Conservation (phyloP, 2,888 invertebrate species). For the Lasioglossum figueresi region DNA sequence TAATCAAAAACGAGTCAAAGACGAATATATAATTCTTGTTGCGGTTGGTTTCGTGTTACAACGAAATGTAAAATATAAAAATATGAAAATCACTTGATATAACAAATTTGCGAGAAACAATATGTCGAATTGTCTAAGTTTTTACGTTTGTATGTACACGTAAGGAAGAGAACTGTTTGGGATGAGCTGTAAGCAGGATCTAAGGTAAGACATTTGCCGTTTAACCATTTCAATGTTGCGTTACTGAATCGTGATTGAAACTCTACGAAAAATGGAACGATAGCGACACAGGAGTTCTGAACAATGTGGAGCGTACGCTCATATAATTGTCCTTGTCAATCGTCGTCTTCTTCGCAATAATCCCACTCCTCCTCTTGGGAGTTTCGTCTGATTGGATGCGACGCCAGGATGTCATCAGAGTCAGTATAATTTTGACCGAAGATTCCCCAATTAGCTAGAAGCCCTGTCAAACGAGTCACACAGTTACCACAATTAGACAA, state of each 20-base stretch:
- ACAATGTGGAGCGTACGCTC: neutral
- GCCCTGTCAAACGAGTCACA: neutral
- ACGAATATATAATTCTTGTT: neutral
- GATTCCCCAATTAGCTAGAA: neutral
- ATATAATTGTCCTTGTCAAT: neutral
- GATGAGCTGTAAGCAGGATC: neutral
- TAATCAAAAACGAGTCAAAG: neutral
- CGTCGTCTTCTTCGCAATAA: conserved; percentile 63
- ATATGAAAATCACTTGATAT: neutral
- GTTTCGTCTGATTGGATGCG: neutral
- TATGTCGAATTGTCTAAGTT: neutral
- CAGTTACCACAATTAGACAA: neutral
- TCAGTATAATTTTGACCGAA: neutral
- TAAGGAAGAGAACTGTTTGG: neutral
- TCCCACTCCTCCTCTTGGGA: conserved; percentile 68
- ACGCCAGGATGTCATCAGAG: neutral
- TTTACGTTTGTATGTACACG: neutral
- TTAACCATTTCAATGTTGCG: neutral
- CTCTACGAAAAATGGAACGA: neutral
- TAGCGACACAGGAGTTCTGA: neutral
- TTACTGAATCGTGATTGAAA: neutral
- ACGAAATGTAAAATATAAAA: neutral
- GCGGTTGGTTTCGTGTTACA: neutral
- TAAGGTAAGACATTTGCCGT: neutral
- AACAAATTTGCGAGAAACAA: neutral